phyloP scores from a whole-genome alignment of 2,888 invertebrate species.

The Coenonympha glycerion region DNA sequence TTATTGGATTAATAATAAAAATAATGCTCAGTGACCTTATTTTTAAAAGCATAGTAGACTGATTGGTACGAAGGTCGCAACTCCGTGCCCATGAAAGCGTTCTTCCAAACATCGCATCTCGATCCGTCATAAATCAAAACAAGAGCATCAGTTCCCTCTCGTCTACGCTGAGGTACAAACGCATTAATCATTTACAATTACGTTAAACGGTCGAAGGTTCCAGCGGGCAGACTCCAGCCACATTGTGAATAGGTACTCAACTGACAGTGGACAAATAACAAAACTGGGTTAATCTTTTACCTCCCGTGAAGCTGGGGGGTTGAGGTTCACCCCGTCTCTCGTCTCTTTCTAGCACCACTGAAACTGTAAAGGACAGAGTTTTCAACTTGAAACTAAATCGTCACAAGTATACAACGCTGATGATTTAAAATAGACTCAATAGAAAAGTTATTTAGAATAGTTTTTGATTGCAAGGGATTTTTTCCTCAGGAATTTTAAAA shows the following conservation, averaged over 20 bases:
- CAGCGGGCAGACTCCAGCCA: conserved; percentile 64
- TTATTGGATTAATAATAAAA: too few species aligned
- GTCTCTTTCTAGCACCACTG: conserved; percentile 51
- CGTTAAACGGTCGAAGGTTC: conserved; percentile 70
- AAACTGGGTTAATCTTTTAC: conserved; percentile 76
- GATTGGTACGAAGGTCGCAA: neutral
- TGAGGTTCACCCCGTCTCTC: conserved; percentile 57
- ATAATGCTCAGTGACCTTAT: too few species aligned
- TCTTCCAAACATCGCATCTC: conserved; percentile 3
- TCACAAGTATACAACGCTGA: conserved; percentile 28
- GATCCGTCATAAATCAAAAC: conserved; percentile 57
- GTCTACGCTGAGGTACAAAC: conserved; percentile 59
- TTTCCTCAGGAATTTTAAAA: conserved; percentile 69
- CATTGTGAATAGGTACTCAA: conserved; percentile 74
- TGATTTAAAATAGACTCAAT: conserved; percentile 1
- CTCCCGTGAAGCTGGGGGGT: conserved; percentile 62
- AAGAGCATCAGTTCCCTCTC: conserved; percentile 57
- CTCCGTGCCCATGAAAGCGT: neutral
- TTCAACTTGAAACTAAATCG: conserved; percentile 42
- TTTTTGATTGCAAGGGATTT: conserved; percentile 42
- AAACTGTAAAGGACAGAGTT: conserved; percentile 58
- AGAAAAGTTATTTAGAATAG: conserved; percentile 32
- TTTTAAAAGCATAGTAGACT: too few species aligned
- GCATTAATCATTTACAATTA: conserved; percentile 75
- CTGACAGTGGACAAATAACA: conserved; percentile 77